phyloP scores from a whole-genome alignment of 2,113 vertebrate genomes.

The Sceloporus tristichus region DNA sequence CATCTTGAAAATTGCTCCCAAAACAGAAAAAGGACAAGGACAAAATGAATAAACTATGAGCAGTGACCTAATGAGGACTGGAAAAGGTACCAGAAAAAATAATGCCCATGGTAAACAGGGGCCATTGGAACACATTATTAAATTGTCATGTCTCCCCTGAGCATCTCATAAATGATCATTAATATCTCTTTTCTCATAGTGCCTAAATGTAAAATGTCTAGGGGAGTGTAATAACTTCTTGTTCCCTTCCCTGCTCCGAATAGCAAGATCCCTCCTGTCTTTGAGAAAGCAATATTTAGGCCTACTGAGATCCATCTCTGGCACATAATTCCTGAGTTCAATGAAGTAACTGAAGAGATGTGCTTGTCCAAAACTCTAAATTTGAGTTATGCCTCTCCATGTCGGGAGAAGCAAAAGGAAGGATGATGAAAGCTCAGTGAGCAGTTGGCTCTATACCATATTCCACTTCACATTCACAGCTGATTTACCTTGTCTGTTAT shows the following conservation, averaged over 20 bases:
- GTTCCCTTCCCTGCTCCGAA: neutral
- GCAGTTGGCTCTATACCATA: slow-evolving; percentile 10
- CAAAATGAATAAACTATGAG: no score
- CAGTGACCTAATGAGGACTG: neutral
- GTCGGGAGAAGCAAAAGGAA: neutral
- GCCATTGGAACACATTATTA: neutral
- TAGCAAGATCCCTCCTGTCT: neutral
- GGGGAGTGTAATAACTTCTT: neutral
- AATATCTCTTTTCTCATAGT: neutral
- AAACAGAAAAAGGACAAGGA: neutral
- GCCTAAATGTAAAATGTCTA: neutral
- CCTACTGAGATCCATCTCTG: neutral
- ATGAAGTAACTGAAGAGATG: neutral
- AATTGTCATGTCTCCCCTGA: neutral
- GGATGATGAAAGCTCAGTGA: neutral
- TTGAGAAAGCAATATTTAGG: neutral
- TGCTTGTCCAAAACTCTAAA: slow-evolving; percentile 11
- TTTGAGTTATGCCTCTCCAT: slow-evolving; percentile 18
- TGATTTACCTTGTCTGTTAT: slow-evolving; percentile 20
- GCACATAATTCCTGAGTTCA: neutral
- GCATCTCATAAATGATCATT: neutral
- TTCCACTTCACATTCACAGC: slow-evolving; percentile 33
- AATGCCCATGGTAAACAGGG: neutral
- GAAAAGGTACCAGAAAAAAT: neutral
- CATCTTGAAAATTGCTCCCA: neutral